These are phyloP conservation scores for Pseudomyrmex flavicornis DNA, from an alignment of 1,140 invertebrate species.

Conservation along the genomic window DNA sequence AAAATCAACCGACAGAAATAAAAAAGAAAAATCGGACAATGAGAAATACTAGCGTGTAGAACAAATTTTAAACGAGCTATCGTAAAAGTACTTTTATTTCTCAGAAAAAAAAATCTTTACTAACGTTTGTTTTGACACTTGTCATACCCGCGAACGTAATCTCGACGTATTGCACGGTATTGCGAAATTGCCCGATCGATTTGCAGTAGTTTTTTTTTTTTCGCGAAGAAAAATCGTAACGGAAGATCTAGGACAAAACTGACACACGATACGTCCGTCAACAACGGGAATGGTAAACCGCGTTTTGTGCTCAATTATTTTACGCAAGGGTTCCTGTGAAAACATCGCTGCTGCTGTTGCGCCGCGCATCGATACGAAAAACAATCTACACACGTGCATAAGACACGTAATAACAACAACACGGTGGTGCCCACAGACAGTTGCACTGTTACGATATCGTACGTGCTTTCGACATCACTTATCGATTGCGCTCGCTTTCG, in stretches of 20 bases:
- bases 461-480: constrained; percentile 39
- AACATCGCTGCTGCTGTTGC: neutral
- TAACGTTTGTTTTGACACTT: no score
- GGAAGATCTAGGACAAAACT: constrained; percentile 57
- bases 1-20: neutral
- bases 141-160: neutral
- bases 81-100: no score
- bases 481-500: constrained; percentile 58
- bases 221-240: constrained; percentile 5
- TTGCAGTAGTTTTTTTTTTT: neutral
- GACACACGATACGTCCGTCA: neutral
- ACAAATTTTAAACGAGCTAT: no score
- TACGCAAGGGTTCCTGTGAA: constrained; percentile 7
- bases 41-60: no score
- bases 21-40: neutral
- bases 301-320: constrained; percentile 40
- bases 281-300: neutral
- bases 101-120: no score
- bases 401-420: constrained; percentile 34
- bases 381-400: neutral
- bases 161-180: neutral
- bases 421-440: no score
- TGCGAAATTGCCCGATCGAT: neutral
- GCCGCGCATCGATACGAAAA: neutral
- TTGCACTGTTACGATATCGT: no score